Evolutionary conservation across 2,888 invertebrate species (phyloP), one percentile per base, ranked within the genome.

Genomic region (Ochropleura leucogaster): DNA sequence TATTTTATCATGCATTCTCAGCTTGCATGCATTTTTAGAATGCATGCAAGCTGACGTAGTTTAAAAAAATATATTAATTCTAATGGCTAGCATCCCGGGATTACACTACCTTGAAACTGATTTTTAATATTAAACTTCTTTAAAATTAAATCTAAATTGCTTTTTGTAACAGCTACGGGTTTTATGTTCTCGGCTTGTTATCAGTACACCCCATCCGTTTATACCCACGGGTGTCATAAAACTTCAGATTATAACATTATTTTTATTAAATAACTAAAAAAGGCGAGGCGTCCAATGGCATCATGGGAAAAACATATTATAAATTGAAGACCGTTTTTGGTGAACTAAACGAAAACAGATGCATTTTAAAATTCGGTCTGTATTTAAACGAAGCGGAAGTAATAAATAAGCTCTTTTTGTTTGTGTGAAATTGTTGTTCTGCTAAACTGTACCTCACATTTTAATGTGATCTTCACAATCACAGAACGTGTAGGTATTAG

Each of bases 211-310:
- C 55, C 66, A 72, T 53, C 49, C 70, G 30, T 67, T 53, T 10
- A 51, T 44, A 49, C 79, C 81, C 79, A 9, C 30, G 75, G 83
- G 75, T 55, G n/a, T 72, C 83, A 72, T 79, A 75, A 79, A 83
- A 72, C 57, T 70, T 68, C 59, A 72, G 62, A 79, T 79, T 60
- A 69, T 72, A 74, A 59, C 66, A 67, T 66, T 55, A 67, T 79
- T 75, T 82, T 75, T 79, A 78, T 57, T 72, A 72, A 83, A 65
- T 74, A 65, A 59, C 59, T 65, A 49, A 44, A 60, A 60, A 62
- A 6, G n/a, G 44, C n/a, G 12, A 44, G 44, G 62, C 62, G 3
- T 12, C 44, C 42, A n/a, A n/a, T 6, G 42, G 44, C 44, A n/a
- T 44, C 44, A 9, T 44, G 4, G n/a, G 40, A 18, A 12, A 46